Conservation (phyloP, 2,888 invertebrate genomes). For the Spatulosminthurus flaviceps region DNA sequence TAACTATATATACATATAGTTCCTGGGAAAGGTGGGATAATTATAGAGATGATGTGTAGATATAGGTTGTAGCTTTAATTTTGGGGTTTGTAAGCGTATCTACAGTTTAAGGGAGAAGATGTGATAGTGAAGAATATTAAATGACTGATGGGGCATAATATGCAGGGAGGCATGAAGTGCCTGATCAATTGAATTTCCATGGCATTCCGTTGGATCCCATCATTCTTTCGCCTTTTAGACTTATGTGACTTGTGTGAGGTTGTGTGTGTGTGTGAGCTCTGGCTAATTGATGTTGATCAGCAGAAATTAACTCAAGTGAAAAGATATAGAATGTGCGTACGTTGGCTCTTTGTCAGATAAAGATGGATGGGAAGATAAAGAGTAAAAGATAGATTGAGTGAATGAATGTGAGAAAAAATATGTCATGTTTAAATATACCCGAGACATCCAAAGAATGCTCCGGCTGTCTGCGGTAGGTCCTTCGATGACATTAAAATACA, state of each 20-base stretch:
- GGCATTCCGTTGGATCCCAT: too few relatives aligned
- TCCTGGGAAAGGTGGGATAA: too few relatives aligned
- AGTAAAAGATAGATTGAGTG: constrained; percentile 41
- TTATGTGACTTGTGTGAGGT: neutral
- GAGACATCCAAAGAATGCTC: constrained; percentile 26
- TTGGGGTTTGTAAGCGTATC: too few relatives aligned
- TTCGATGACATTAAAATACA: constrained; percentile 35
- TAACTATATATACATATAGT: too few relatives aligned
- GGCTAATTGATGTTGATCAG: constrained; percentile 45
- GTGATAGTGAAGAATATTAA: too few relatives aligned
- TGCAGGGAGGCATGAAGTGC: neutral
- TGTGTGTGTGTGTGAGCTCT: constrained; percentile 33
- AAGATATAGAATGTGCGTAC: constrained; percentile 43
- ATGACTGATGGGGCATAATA: too few relatives aligned
- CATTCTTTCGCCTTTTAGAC: neutral
- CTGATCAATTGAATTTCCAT: constrained; percentile 12
- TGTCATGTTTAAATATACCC: constrained; percentile 43
- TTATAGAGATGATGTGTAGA: too few relatives aligned
- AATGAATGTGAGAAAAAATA: constrained; percentile 46
- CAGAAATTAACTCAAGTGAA: constrained; percentile 42
- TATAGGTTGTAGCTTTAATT: too few relatives aligned
- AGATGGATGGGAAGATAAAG: constrained; percentile 44
- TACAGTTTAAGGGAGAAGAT: too few relatives aligned
- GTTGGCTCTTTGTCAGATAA: constrained; percentile 43
- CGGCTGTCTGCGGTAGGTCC: constrained; percentile 49